phyloP scores from a whole-genome alignment of 2,888 invertebrate genomes.

The Dolomedes plantarius region DNA sequence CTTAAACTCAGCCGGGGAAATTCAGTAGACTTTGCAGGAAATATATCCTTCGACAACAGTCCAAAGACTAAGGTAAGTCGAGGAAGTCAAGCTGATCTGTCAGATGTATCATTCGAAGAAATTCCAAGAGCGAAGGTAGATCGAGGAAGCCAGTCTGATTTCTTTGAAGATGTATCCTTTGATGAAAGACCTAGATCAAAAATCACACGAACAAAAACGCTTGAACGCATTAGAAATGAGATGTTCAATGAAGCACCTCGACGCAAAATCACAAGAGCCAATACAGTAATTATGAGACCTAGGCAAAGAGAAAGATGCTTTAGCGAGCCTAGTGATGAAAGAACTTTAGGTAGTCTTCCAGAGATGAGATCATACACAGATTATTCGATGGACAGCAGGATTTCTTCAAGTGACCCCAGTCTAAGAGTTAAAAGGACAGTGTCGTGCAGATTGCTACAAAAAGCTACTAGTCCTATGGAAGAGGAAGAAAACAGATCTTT shows the following conservation, averaged over 20 bases:
- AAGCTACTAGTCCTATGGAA: constrained; percentile 48
- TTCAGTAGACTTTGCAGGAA: background rate
- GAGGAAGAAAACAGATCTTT: constrained; percentile 51
- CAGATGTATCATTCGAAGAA: background rate
- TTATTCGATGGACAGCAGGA: background rate
- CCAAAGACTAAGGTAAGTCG: background rate
- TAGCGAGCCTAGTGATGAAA: background rate
- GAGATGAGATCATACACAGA: background rate
- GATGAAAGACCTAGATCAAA: background rate
- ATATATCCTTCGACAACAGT: background rate
- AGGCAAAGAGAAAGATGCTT: background rate
- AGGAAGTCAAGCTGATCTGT: background rate
- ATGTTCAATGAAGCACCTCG: background rate
- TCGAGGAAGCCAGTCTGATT: background rate
- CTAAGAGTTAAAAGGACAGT: background rate
- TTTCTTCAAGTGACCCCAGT: constrained; percentile 28
- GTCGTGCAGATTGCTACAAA: background rate
- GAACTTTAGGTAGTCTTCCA: constrained; percentile 18
- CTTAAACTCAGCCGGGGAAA: background rate
- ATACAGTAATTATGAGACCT: background rate
- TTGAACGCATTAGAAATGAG: background rate
- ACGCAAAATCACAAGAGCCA: background rate
- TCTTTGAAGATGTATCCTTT: background rate
- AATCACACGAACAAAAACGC: background rate
- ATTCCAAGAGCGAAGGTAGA: background rate